phyloP scores from a whole-genome alignment of 2,113 vertebrate species.

The Oriolus oriolus region DNA sequence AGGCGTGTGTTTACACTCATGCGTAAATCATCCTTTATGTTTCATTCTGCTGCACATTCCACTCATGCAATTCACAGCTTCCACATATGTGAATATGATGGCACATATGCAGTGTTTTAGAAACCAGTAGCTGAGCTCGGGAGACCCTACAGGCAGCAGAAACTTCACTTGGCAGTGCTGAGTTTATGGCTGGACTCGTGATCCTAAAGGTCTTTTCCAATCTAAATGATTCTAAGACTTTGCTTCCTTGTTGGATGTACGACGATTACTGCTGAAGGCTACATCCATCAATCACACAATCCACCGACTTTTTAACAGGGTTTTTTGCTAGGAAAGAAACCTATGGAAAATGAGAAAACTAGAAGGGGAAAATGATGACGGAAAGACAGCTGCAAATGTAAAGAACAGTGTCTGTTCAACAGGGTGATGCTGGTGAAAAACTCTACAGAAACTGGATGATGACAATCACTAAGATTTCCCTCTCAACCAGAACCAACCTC shows the following conservation, averaged over 20 bases:
- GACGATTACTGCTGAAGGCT: neutral
- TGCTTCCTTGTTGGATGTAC: neutral
- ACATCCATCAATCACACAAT: neutral
- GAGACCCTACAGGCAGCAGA: neutral
- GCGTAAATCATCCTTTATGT: neutral
- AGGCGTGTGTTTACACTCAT: neutral
- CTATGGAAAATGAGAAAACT: neutral
- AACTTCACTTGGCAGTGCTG: neutral
- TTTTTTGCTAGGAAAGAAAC: neutral
- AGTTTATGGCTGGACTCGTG: neutral
- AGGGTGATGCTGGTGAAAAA: neutral
- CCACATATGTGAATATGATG: neutral
- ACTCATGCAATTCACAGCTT: constrained; percentile 1
- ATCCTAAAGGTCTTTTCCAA: neutral
- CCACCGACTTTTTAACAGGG: neutral
- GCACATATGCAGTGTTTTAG: neutral
- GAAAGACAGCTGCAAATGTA: neutral
- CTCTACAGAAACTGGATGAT: neutral
- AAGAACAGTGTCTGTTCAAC: neutral
- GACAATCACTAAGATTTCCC: neutral
- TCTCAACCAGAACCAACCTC: neutral
- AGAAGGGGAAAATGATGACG: neutral
- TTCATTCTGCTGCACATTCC: neutral
- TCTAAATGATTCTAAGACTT: neutral
- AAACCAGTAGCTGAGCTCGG: neutral